Evolutionary conservation across 2,888 invertebrate genomes (phyloP), one percentile per base, ranked within the genome.

Genomic region (Lepidochrysops patricia): DNA sequence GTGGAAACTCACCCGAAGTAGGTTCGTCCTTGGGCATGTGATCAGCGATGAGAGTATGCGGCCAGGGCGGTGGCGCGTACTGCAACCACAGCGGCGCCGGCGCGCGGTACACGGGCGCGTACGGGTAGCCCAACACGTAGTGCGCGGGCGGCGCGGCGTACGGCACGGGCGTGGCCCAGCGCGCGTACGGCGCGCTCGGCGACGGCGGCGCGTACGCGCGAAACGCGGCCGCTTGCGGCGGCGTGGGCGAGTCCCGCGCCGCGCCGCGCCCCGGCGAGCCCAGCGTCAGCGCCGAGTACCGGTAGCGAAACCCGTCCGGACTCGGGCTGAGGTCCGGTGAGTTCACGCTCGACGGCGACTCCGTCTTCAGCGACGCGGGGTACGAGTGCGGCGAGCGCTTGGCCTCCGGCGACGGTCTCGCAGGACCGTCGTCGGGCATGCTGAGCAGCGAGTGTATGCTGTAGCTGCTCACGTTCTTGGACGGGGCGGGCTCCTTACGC

Each of bases 371-470:
- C 64, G 85, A 77, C 50, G 80, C 72, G 59, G 70, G 69, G 60
- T 73, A 68, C 65, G 72, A 68, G 59, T 71, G 72, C 72, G 83
- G 74, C 71, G 79, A 75, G 75, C 81, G 71, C 74, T 81, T 74
- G 78, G 91, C 68, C 86, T 82, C 62, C 80, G 82, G 71, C 79
- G 82, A 64, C 60, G 67, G 67, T 76, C 85, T 72, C 74, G 83
- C 66, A 68, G 84, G 72, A 65, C 76, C 74, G 69, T 86, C 89
- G 68, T 89, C 89, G 35, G 90, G 79, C 92, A 93, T 93, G 63
- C 94, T 94, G 71, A 96, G 89, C 76, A 96, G 90, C 66, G 96
- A 95, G 75, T 95, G 95, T 79, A 96, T 96, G 88, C 96, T 96
- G 85, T 96, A 96, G 77, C 94, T 95, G 82, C 94, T 93, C 67